Evolutionary conservation across 2,888 invertebrate genomes (phyloP), one percentile per base, ranked within the genome.

Genomic region (Acrobasis repandana): DNA sequence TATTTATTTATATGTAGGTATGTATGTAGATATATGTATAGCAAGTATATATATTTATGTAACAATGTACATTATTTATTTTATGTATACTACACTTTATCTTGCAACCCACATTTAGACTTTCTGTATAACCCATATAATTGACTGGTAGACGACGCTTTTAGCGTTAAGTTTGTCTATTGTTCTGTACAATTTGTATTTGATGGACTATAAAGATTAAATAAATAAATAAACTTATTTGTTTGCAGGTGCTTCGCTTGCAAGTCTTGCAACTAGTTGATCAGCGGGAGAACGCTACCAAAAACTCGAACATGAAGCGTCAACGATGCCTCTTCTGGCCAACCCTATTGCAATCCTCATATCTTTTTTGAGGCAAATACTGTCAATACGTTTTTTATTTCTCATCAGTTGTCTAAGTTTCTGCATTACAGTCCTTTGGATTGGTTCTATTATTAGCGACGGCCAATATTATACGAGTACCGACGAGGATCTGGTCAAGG

Each of bases 371-470:
- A 82, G 70, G 58, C 78, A 76, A 61, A 76, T 79, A 67, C 66
- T 75, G 50, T 71, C 75, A n/a, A 63, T 74, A 9, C 77, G 80
- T 58, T 73, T 77, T 59, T 77, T 88, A 61, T 73, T 83, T 56
- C 57, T 85, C 9, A 67, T 86, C 48, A 74, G 74, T 56, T 79
- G 74, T 59, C 67, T 79, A 6, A 79, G 81, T 65, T 76, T 87
- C 18, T 61, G 68, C 5, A 56, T 80, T 18, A 81, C 79, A 11
- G 59, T 87, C 2, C 61, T 82, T 8, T 85, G 82, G 81, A 74
- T 82, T 56, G 80, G 82, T 63, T 67, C 79, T 11, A 62, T 69
- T 5, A 72, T 68, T 34, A 73, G 59, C 2, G 62, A 71, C 5
- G 66, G 76, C 2, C 62, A 67, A 50, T 48, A 65, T 4, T 48